Evolutionary conservation across 2,797 vertebrate genomes (phyloP).

Genomic region (Sebastes steindachneri): DNA sequence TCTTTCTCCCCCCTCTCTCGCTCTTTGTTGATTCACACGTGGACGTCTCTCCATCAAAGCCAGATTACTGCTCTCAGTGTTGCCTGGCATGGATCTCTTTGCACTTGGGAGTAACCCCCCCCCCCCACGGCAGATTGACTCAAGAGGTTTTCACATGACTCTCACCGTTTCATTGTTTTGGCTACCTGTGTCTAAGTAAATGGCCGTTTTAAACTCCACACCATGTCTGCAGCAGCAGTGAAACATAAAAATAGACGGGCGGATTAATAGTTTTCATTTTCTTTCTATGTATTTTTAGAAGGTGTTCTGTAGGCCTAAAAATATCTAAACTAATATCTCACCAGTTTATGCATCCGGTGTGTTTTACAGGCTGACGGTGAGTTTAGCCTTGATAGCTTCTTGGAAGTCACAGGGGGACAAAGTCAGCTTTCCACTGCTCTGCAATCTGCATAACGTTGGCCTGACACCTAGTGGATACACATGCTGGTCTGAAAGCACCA

Average conservation of each 20-base stretch:
- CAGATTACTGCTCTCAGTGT: conserved; percentile 66
- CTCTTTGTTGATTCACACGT: conserved; percentile 49
- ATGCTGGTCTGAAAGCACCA: conserved; percentile 1
- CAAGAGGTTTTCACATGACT: conserved; percentile 34
- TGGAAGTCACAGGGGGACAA: conserved; percentile 29
- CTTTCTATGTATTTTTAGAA: conserved; percentile 2
- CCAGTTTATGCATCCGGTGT: conserved; percentile 5
- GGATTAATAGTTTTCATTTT: conserved; percentile 9
- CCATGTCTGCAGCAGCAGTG: neutral
- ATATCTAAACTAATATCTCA: neutral
- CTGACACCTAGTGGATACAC: conserved; percentile 85
- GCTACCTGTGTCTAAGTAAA: conserved; percentile 26
- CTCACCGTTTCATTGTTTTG: conserved; percentile 21
- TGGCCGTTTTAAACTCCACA: neutral
- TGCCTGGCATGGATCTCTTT: conserved; percentile 59
- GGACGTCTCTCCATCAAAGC: conserved; percentile 69
- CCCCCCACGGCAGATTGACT: conserved; percentile 33
- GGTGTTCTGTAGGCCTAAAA: neutral
- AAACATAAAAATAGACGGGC: neutral
- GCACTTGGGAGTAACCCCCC: conserved; percentile 41
- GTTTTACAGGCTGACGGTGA: conserved; percentile 26
- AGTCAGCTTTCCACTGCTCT: conserved; percentile 9
- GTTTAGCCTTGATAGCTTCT: conserved; percentile 32
- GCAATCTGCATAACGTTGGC: conserved; percentile 65
- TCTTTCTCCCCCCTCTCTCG: neutral